Conservation (phyloP, 2,113 vertebrate genomes). For the Hippocampus mohnikei region DNA sequence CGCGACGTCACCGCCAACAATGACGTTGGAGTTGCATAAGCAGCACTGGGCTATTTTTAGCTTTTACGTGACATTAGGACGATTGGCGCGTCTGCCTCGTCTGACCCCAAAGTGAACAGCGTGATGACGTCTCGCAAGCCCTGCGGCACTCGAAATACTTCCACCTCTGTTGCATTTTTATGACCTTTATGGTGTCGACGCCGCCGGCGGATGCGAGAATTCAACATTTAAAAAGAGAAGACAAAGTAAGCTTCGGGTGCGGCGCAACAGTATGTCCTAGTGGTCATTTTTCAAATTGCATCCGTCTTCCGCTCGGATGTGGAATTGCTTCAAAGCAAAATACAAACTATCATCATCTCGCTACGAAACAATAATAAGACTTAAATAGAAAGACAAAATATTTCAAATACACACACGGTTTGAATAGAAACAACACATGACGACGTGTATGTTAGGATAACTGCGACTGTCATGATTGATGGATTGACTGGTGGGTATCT, state of each 20-base stretch:
- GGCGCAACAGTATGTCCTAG: constrained; percentile 61
- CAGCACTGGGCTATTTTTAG: constrained; percentile 1
- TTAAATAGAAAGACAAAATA: too few relatives aligned
- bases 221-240: constrained; percentile 12
- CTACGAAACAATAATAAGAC: background rate
- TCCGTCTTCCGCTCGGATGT: background rate
- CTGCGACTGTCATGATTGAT: background rate
- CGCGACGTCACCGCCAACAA: constrained; percentile 21
- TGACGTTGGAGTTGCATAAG: constrained; percentile 41
- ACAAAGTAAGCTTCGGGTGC: constrained; percentile 12
- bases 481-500: background rate
- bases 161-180: constrained; percentile 39
- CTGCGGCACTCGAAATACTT: constrained; percentile 40
- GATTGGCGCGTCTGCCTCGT: constrained; percentile 4
- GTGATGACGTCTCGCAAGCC: constrained; percentile 48
- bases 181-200: constrained; percentile 58
- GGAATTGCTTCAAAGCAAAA: background rate
- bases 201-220: constrained; percentile 37
- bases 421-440: too few relatives aligned
- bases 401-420: too few relatives aligned
- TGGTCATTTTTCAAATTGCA: constrained; percentile 12
- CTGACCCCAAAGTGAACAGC: constrained; percentile 39
- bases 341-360: background rate
- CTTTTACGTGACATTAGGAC: background rate
- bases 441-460: background rate